Conservation (phyloP, 2,797 vertebrate genomes). For the Ataeniobius toweri region DNA sequence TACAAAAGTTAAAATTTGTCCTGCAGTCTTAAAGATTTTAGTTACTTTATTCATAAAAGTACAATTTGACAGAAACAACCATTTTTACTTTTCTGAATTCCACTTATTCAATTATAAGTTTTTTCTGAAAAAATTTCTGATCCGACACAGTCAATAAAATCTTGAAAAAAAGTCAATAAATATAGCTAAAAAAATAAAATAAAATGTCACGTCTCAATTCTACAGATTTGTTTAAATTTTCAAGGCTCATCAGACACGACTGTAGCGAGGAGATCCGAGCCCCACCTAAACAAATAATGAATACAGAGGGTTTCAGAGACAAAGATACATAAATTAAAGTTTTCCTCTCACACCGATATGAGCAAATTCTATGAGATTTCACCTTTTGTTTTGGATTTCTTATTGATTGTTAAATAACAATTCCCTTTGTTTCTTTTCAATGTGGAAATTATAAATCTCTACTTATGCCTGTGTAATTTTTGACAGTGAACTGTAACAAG, state of each 20-base stretch:
- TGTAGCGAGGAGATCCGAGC: too few relatives aligned
- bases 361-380: too few relatives aligned
- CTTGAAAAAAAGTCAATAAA: too few relatives aligned
- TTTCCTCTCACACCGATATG: too few relatives aligned
- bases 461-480: not conserved
- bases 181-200: too few relatives aligned
- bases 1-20: too few relatives aligned
- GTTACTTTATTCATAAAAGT: not conserved
- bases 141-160: too few relatives aligned
- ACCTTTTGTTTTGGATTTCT: too few relatives aligned
- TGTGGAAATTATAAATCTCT: not conserved
- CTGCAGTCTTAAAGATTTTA: not conserved
- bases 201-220: not conserved
- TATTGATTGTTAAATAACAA: not conserved
- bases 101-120: not conserved
- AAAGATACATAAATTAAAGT: too few relatives aligned
- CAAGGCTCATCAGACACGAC: too few relatives aligned
- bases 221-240: not conserved
- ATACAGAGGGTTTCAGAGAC: too few relatives aligned
- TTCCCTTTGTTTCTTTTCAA: not conserved
- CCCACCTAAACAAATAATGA: too few relatives aligned
- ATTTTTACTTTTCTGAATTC: not conserved
- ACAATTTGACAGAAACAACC: not conserved
- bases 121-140: not conserved
- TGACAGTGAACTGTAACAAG: not conserved